Evolutionary conservation across 1,140 invertebrate genomes (phyloP), one percentile per base, ranked within the genome.

Genomic region (Aphidius ervi): DNA sequence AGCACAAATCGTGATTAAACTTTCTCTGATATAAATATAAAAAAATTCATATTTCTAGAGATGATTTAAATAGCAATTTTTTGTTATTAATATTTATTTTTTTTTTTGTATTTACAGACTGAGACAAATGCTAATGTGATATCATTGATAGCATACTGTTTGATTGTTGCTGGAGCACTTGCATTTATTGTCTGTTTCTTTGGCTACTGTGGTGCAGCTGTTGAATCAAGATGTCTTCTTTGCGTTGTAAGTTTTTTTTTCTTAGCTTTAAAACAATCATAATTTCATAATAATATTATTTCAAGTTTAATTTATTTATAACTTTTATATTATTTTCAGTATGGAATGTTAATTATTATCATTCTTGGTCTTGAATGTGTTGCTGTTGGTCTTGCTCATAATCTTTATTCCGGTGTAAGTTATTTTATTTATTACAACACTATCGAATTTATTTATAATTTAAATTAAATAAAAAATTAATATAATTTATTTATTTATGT

Each of bases 121-220:
- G 72, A 73, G 58, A 76, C 74, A 9, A 68, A 76, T 49, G 63
- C 63, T 37, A 79, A 82, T 59, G 84, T 88, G 49, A 82, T 87
- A 59, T 81, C 83, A 67, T 82, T 88, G 72, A 82, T 85, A 56
- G 83, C 86, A 23, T 90, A 89, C 71, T 82, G 92, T 46, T 78
- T 94, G 46, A 91, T 94, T 62, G 84, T 84, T n/a, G 85, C 88
- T 56, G 92, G 92, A 50, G 85, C 86, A 31, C 82, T 92, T 64
- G 88, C 93, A 68, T 93, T 93, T 77, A 78, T 93, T 56, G 83
- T 94, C 63, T 91, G 90, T 58, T 93, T 94, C 78, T 75, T 94
- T 45, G 92, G 92, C 42, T 94, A 92, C 70, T 92, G 92, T 73
- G 92, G 92, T 46, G 91, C 92, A 8, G 83, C 93, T 69, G 85